These are phyloP conservation scores for Hylaeus volcanicus DNA, from an alignment of 1,140 invertebrate species.

Conservation along the genomic window DNA sequence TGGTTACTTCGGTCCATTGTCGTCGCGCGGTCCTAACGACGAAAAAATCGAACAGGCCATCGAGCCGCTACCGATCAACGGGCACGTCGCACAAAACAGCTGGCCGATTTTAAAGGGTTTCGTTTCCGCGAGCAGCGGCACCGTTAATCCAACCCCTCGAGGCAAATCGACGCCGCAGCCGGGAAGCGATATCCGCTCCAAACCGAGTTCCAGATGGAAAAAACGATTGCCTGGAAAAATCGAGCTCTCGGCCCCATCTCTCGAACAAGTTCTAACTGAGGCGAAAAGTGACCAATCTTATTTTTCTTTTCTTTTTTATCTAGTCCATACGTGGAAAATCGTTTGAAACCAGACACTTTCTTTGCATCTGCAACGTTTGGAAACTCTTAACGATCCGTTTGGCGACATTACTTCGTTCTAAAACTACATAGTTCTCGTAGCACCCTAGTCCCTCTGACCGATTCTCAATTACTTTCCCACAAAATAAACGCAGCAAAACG, in stretches of 20 bases:
- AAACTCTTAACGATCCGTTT: no score
- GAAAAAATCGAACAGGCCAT: no score
- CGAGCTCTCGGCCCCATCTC: neutral
- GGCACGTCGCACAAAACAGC: neutral
- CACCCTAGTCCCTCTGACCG: no score
- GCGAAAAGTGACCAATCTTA: no score
- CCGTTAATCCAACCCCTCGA: slow-evolving; percentile 22
- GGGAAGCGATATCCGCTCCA: slow-evolving; percentile 23
- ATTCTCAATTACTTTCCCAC: no score
- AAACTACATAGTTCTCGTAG: no score
- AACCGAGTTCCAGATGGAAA: neutral
- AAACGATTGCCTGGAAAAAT: slow-evolving; percentile 25
- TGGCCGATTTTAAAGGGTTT: slow-evolving; percentile 23
- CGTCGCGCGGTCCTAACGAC: neutral
- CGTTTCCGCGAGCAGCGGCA: slow-evolving; percentile 1
- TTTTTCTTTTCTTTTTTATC: no score
- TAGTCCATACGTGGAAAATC: no score
- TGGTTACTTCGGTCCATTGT: neutral
- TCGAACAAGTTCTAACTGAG: no score
- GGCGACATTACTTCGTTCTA: neutral
- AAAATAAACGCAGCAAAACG: no score
- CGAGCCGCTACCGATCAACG: neutral
- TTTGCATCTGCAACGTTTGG: no score
- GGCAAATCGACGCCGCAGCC: slow-evolving; percentile 18
- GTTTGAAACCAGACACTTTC: no score